Conservation (phyloP, 2,113 vertebrate species). For the Cryptoleucopteryx plumbea region DNA sequence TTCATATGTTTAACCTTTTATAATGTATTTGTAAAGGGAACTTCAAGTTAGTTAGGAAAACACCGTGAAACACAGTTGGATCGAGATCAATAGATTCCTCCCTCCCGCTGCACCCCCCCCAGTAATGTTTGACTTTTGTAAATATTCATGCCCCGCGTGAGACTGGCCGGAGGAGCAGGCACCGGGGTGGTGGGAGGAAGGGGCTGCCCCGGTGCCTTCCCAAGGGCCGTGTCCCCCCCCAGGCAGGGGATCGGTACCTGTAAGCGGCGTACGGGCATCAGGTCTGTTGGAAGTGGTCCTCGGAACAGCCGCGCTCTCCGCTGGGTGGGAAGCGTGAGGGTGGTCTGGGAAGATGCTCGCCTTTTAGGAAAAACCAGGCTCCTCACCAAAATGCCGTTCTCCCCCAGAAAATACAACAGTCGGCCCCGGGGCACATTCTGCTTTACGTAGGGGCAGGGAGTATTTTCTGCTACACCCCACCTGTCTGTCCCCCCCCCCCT, state of each 20-base stretch:
- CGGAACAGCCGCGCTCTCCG: background rate
- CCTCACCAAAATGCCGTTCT: background rate
- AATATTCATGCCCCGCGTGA: rapidly evolving
- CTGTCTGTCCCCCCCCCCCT: too few species aligned
- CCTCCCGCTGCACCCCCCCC: background rate
- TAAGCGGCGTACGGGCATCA: rapidly evolving
- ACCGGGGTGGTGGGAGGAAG: background rate
- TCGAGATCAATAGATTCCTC: background rate
- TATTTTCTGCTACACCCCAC: background rate
- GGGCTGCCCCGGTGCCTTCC: background rate
- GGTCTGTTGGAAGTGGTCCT: rapidly evolving
- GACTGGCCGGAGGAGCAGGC: background rate
- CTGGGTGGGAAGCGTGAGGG: background rate
- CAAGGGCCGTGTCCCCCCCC: background rate
- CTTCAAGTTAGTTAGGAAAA: background rate
- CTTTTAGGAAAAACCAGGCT: background rate
- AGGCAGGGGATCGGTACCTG: background rate
- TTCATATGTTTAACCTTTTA: background rate
- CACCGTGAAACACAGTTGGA: background rate
- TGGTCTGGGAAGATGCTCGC: background rate
- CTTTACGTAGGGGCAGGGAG: background rate
- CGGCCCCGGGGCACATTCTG: background rate
- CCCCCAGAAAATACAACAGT: background rate
- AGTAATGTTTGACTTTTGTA: background rate
- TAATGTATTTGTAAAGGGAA: background rate